Base-by-base conservation (phyloP, 2,797 vertebrate genomes). In the Poeciliopsis turneri region DNA sequence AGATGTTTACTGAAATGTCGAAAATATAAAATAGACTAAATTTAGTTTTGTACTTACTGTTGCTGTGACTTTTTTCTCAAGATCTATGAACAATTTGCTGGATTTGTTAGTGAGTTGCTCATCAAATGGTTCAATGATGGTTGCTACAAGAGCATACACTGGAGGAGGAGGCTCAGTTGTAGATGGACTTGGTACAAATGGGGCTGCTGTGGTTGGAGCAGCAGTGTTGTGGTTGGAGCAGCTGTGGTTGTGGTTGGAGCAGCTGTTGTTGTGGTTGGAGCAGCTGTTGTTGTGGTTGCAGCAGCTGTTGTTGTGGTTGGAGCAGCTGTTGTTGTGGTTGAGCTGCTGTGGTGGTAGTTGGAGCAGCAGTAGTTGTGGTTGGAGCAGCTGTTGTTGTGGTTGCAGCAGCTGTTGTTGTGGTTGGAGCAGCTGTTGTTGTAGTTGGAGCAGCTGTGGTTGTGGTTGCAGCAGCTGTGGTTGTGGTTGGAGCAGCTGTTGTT, bases 1-100 rank as follows among this genome's bases (percentile, higher is more conserved):
- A 28, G 10, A 57, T n/a, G 36, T 36, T 36, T 4, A 33, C 33
- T 36, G 3, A 0, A 36, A 36, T 3, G 33, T 36, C 4, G 33
- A 36, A 36, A 36, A 36, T 36, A 4, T 36, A 36, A 36, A 36
- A 0, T 33, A 33, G 33, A 36, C 3, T 1, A 30, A 30, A 30
- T 30, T 30, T 30, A 30, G 30, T 30, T 30, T 30, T 1, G 9
- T 45, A 79, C 85, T 80, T 2, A 90, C 87, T 23, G 70, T 4
- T 5, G 0, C 0, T 15, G 68, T 47, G 46, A 90, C 43, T 74
- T 0, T 1, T 23, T 1, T 2, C 1, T 36, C 74, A 16, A 90
- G 82, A 1, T 0, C 1, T 5, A 10, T 18, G 18, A 73, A 90
- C 53, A 75, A 0, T 4, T 0, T 0, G 11, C 80, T 86, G n/a